Conservation (phyloP, 2,113 vertebrate genomes). For the Myiozetetes cayanensis region DNA sequence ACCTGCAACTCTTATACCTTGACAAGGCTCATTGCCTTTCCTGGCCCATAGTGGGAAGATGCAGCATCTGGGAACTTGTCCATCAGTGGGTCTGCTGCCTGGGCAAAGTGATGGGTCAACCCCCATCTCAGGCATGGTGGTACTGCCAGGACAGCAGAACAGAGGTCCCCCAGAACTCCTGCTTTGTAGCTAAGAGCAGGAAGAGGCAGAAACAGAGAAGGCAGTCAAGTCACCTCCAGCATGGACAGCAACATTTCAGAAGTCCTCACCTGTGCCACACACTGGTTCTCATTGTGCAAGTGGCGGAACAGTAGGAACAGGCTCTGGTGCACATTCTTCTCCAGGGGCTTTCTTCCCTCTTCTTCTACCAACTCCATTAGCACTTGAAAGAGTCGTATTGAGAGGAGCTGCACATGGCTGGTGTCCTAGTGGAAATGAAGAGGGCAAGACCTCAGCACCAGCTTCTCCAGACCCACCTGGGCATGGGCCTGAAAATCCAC, state of each 20-base stretch:
- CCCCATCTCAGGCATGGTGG: background rate
- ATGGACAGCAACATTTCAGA: background rate
- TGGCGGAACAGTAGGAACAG: background rate
- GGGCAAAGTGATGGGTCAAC: background rate
- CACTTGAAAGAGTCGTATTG: background rate
- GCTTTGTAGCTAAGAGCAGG: background rate
- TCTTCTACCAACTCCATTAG: too few species aligned
- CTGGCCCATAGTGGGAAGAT: background rate
- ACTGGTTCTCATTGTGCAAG: background rate
- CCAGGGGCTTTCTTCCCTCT: background rate
- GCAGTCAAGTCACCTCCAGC: background rate
- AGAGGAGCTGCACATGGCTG: background rate
- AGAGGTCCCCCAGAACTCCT: background rate
- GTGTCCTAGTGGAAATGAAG: background rate
- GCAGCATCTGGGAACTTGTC: background rate
- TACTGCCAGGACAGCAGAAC: background rate
- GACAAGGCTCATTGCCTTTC: background rate
- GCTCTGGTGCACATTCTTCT: background rate
- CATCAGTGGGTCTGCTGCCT: background rate
- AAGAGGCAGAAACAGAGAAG: background rate
- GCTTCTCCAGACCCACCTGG: background rate
- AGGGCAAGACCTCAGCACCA: background rate
- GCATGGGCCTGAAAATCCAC: background rate
- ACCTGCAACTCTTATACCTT: background rate
- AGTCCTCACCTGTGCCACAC: background rate